A percentile compares a stretch with the other conserved stretches of the same genome.
These are phyloP conservation scores for Thunnus albacares DNA, from an alignment of 2,797 vertebrate genomes.

Conservation along the genomic window DNA sequence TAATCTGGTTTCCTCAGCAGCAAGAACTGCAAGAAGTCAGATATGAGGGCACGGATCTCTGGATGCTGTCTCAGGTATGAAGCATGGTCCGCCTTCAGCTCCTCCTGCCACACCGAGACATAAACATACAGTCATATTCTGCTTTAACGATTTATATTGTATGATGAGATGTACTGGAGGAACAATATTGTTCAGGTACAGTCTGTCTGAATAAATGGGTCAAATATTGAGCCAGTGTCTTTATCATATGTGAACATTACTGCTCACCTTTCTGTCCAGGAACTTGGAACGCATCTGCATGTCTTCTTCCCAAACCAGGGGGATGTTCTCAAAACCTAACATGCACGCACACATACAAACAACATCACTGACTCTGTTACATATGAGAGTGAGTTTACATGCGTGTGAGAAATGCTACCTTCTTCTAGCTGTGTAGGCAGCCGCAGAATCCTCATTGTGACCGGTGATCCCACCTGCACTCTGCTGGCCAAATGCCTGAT, in stretches of 20 bases:
- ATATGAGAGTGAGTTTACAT: background rate
- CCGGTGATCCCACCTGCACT: conserved; percentile 89
- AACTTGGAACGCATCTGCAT: conserved; percentile 89
- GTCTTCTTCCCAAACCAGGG: conserved; percentile 92
- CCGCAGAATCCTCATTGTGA: conserved; percentile 84
- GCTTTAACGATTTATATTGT: background rate
- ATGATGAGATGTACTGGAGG: background rate
- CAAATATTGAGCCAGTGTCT: background rate
- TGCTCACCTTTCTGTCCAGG: conserved; percentile 91
- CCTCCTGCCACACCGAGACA: conserved; percentile 83
- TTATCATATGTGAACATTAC: background rate
- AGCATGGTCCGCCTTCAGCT: conserved; percentile 86
- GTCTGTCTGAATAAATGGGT: background rate
- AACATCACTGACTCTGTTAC: background rate
- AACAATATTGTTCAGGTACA: background rate
- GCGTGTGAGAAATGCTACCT: conserved; percentile 78
- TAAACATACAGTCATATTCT: conserved; percentile 2
- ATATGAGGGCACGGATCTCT: conserved; percentile 87
- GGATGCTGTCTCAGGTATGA: conserved; percentile 90
- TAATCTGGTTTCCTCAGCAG: conserved; percentile 90
- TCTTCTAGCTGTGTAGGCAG: conserved; percentile 79
- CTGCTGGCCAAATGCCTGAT: conserved; percentile 89
- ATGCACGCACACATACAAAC: conserved; percentile 23
- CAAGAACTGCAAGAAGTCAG: conserved; percentile 93
- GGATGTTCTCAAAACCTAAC: conserved; percentile 85